A percentile compares a stretch with the other conserved stretches of the same genome.
phyloP scores from a whole-genome alignment of 2,797 vertebrate species.

The Sarcoramphus papa region DNA sequence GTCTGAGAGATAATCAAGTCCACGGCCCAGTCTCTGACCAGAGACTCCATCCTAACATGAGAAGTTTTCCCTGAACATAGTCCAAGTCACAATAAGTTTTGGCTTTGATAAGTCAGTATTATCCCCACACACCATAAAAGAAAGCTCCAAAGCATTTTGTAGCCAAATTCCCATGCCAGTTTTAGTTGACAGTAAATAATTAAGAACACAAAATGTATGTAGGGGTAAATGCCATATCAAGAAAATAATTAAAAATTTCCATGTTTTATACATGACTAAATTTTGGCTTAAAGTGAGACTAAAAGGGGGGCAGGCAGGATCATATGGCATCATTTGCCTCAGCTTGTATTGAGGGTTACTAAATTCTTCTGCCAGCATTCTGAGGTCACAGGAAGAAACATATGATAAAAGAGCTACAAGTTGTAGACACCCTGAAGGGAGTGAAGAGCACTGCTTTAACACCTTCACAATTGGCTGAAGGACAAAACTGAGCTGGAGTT shows the following conservation, averaged over 20 bases:
- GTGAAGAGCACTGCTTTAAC: background rate
- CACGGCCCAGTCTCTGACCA: background rate
- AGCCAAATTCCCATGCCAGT: background rate
- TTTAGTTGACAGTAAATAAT: background rate
- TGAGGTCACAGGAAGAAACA: background rate
- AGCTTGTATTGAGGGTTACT: background rate
- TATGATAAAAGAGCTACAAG: fast-evolving
- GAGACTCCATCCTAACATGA: background rate
- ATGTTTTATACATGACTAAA: background rate
- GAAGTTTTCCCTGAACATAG: background rate
- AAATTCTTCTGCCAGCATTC: background rate
- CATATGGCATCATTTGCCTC: background rate
- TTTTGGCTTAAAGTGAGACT: background rate
- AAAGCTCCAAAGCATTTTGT: background rate
- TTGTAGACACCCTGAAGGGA: background rate
- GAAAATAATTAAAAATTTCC: background rate
- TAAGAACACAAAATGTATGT: background rate
- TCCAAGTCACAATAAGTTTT: background rate
- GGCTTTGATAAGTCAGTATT: background rate
- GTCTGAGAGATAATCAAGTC: background rate
- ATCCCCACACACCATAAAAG: background rate
- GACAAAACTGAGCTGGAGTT: background rate
- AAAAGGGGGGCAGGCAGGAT: background rate
- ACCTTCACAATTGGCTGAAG: background rate
- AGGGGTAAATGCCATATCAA: background rate